Conservation (phyloP, 2,113 vertebrate species). For the Xiphophorus maculatus region DNA sequence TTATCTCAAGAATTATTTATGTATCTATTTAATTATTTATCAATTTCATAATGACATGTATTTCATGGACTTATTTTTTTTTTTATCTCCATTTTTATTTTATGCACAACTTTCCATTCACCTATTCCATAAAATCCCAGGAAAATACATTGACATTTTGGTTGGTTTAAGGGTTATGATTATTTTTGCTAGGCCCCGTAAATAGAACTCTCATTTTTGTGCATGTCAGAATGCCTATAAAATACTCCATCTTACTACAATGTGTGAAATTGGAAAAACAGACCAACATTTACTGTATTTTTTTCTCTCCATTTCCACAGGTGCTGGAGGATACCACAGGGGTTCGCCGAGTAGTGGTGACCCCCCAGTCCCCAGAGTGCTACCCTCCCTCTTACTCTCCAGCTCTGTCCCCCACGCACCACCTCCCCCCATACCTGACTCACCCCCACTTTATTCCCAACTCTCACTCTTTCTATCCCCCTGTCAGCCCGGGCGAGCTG, state of each 20-base stretch:
- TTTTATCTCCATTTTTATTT: not conserved
- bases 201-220: not conserved
- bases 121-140: not conserved
- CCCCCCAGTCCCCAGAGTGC: constrained; percentile 95
- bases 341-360: constrained; percentile 95
- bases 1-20: no score
- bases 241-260: not conserved
- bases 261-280: not conserved
- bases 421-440: constrained; percentile 91
- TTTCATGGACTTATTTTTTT: no score
- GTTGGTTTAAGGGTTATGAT: no score
- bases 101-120: not conserved
- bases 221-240: not conserved
- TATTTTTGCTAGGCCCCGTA: not conserved
- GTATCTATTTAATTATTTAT: no score
- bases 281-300: no score
- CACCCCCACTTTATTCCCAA: constrained; percentile 96
- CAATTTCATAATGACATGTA: no score
- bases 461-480: constrained; percentile 95
- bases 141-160: not conserved
- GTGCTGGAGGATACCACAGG: constrained; percentile 97
- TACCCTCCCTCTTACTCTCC: constrained; percentile 96
- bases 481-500: constrained; percentile 93
- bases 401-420: constrained; percentile 93
- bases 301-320: constrained; percentile 64